Evolutionary conservation across 2,797 vertebrate species (phyloP), one percentile per base, ranked within the genome.

Genomic region (Cuculus canorus): DNA sequence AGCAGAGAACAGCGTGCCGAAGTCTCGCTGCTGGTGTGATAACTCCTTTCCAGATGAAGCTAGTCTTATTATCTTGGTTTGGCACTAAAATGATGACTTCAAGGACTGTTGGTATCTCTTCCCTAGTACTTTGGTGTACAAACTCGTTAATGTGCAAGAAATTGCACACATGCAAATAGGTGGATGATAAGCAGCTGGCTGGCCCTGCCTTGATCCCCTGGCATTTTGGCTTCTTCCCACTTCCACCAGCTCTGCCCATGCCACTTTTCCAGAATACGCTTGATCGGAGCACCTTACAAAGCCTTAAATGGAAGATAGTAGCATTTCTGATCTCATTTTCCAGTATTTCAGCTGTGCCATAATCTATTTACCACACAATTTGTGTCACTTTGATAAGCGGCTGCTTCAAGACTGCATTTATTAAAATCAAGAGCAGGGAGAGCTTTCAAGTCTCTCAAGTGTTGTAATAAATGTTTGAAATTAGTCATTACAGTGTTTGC

Each of bases 341-440:
- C 97, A 98, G 95, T 97, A 97, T 97, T 97, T 98, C 97, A 97
- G 96, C 97, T 97, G 96, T 95, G 96, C 98, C 97, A 80, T 98
- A 98, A 98, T 98, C 98, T 98, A 97, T 98, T 98, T 98, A 98
- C 97, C 96, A 97, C 98, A 97, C 97, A 97, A 98, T 98, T 98
- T 98, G 97, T 98, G 98, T 98, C 97, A 98, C 97, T 98, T 98
- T 98, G 98, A 98, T 98, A 98, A 98, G 98, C 97, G 92, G 97
- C 97, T 97, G 97, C 97, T 98, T 97, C 97, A 94, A 97, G 98
- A 98, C 95, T 83, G 96, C 97, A 97, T 98, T 98, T 98, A 98
- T 98, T 98, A 98, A 98, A 98, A 98, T 98, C 97, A 98, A 98
- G 97, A 96, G 96, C 94, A 81, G 93, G 96, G 97, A 97, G 96